phyloP scores from a whole-genome alignment of 2,888 invertebrate genomes.

The Strigamia crassipes region DNA sequence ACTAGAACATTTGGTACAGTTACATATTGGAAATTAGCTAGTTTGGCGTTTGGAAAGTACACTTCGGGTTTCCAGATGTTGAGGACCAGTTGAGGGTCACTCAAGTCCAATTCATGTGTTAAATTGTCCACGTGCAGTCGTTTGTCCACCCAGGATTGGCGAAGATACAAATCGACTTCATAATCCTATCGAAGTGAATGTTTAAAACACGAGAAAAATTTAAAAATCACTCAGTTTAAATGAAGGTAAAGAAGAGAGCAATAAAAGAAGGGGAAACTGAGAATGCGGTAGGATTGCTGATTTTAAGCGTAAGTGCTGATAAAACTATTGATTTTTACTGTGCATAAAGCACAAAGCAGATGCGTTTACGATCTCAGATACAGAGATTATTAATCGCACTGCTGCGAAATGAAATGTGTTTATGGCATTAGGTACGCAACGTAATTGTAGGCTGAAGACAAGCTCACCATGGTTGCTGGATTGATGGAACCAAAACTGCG shows the following conservation, averaged over 20 bases:
- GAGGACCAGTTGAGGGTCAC: constrained; percentile 53
- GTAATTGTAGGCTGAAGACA: neutral
- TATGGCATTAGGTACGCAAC: neutral
- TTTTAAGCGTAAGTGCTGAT: neutral
- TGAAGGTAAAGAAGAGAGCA: neutral
- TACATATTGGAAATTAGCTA: constrained; percentile 54
- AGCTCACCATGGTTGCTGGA: constrained; percentile 54
- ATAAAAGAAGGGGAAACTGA: neutral
- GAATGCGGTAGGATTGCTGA: neutral
- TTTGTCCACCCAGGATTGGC: constrained; percentile 53
- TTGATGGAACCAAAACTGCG: constrained; percentile 55
- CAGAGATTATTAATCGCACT: neutral
- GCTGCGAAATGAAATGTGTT: neutral
- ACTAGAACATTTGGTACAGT: constrained; percentile 54
- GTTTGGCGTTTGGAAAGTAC: constrained; percentile 54
- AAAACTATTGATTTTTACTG: neutral
- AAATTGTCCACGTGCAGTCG: constrained; percentile 53
- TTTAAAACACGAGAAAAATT: neutral
- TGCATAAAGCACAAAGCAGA: neutral
- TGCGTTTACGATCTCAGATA: neutral
- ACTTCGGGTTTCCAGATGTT: constrained; percentile 53
- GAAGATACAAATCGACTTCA: constrained; percentile 53
- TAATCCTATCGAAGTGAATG: constrained; percentile 52
- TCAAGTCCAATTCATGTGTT: constrained; percentile 53
- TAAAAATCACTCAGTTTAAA: neutral